Conservation (phyloP, 1,140 invertebrate species). For the Penaeus indicus region DNA sequence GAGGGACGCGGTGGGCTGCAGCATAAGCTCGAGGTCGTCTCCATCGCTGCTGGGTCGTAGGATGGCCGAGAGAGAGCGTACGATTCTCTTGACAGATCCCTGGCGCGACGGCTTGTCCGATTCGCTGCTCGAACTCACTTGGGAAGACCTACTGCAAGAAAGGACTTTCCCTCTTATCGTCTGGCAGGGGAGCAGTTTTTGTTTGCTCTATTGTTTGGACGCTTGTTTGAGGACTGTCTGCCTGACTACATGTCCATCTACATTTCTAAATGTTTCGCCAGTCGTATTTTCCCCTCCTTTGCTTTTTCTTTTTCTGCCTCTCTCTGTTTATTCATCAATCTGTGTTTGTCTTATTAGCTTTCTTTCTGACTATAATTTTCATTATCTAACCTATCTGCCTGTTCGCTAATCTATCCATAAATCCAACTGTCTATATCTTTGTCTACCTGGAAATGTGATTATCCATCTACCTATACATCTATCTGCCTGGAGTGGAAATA, state of each 20-base stretch:
- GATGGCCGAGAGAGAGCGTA: slow-evolving; percentile 4
- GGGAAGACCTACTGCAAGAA: not conserved
- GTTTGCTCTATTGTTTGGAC: too few relatives aligned
- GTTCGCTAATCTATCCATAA: not conserved
- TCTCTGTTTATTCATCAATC: too few relatives aligned
- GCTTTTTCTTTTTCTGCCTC: too few relatives aligned
- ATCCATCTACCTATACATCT: not conserved
- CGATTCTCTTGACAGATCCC: not conserved
- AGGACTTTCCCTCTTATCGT: too few relatives aligned
- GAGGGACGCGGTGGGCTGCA: not conserved
- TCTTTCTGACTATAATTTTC: not conserved
- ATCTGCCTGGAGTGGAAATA: not conserved
- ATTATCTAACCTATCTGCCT: not conserved
- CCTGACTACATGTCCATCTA: too few relatives aligned
- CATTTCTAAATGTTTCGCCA: too few relatives aligned
- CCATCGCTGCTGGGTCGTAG: not conserved
- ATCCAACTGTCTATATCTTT: not conserved
- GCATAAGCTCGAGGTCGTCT: too few relatives aligned
- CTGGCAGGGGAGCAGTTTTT: too few relatives aligned
- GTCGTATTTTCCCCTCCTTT: too few relatives aligned
- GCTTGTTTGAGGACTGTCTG: too few relatives aligned
- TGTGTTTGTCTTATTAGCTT: too few relatives aligned
- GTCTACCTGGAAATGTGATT: not conserved
- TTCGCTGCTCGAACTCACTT: slow-evolving; percentile 5
- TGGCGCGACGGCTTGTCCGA: not conserved